Evolutionary conservation across 2,888 invertebrate species (phyloP), one percentile per base, ranked within the genome.

Genomic region (Hermaeophaga mercurialis): DNA sequence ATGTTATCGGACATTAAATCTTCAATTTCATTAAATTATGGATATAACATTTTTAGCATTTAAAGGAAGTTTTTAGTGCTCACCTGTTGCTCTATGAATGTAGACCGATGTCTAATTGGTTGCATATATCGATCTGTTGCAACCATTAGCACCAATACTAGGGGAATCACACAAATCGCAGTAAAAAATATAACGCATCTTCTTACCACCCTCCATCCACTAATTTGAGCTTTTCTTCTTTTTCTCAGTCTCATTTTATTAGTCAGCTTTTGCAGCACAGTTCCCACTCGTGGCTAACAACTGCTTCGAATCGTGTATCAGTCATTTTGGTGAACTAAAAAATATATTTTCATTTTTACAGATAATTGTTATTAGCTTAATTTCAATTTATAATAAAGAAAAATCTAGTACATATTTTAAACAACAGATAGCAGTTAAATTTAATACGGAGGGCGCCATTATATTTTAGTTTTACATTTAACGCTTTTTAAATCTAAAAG

Each of bases 91-190:
- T 66, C 65, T 31, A 65, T 41, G 43, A 63, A 71, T 12, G 65
- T 45, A 4, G 63, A 44, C 33, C 63, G 69, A 17, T 31, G 54
- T 12, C 41, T 56, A 9, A 65, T 80, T n/a, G 84, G 80, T 72
- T 83, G 80, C 78, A 84, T 81, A 70, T 84, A 84, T 69, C 82
- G 82, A 64, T 84, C 85, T 2, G 83, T 84, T 11, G 84, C 82
- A 75, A 85, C 83, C 60, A 85, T 76, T 41, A 85, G 75, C 8
- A 85, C 84, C 56, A 84, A 79, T 72, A 84, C 79, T 1, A 84
- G 83, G 6, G 84, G 80, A 15, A 84, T 78, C 61, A 84, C 81
- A 50, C 84, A 84, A 1, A 84, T 82, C 1, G 84, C 83, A 11
- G 82, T 83, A 56, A 84, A 80, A 70, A 84, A 84, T 1, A 84